phyloP scores from a whole-genome alignment of 1,140 invertebrate genomes.

The Heliothis subflexa region DNA sequence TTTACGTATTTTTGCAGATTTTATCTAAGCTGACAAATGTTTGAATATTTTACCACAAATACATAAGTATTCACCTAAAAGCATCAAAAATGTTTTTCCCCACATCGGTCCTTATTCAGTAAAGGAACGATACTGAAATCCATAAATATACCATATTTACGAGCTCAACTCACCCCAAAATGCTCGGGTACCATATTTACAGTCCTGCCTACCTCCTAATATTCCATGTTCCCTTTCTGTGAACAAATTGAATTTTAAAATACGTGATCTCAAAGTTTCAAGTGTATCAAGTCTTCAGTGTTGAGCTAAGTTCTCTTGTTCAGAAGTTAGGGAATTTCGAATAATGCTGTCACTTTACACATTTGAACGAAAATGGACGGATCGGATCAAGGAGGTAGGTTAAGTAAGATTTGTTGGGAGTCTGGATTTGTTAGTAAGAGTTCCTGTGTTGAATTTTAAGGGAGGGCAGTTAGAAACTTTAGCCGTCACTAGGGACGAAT shows the following conservation, averaged over 20 bases:
- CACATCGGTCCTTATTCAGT: background rate
- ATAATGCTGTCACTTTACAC: too few species aligned
- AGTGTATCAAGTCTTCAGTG: too few species aligned
- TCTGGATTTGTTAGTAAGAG: too few species aligned
- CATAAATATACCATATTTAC: constrained; percentile 31
- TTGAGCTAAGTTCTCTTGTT: too few species aligned
- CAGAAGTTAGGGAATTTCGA: too few species aligned
- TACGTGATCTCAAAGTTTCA: background rate
- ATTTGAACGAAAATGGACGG: too few species aligned
- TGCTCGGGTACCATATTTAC: background rate
- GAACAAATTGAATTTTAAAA: background rate
- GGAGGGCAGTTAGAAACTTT: too few species aligned
- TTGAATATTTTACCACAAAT: too few species aligned
- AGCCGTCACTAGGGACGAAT: too few species aligned
- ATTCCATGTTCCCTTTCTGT: background rate
- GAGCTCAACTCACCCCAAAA: background rate
- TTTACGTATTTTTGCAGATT: too few species aligned
- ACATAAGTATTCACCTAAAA: background rate
- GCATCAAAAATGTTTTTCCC: background rate
- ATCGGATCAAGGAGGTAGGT: background rate
- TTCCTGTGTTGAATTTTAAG: too few species aligned
- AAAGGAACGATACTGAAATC: background rate
- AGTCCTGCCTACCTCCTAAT: background rate
- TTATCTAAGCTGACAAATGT: too few species aligned
- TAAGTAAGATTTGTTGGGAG: background rate